Conservation (phyloP, 2,888 invertebrate species). For the Arge pagana region DNA sequence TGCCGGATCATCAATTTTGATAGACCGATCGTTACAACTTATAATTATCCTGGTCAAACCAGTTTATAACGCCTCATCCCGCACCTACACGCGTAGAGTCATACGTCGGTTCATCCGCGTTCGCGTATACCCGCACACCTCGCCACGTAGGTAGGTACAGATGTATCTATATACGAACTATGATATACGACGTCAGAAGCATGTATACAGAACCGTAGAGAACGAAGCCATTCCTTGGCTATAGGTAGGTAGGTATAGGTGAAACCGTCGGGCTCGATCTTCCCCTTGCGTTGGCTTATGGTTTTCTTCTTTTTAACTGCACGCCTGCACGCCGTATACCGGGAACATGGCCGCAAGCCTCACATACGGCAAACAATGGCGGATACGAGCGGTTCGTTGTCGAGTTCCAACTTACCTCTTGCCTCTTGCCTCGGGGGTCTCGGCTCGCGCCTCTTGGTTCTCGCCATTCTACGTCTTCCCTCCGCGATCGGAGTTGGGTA, state of each 20-base stretch:
- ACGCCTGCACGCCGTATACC: conserved; percentile 43
- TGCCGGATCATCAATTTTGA: conserved; percentile 47
- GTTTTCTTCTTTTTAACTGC: conserved; percentile 43
- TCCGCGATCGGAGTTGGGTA: too few species aligned
- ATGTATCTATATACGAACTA: background rate
- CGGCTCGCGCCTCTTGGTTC: too few species aligned
- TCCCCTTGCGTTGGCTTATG: background rate
- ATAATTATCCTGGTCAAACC: conserved; percentile 50
- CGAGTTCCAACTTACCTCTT: too few species aligned
- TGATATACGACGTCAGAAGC: background rate
- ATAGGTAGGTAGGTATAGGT: too few species aligned
- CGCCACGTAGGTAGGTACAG: background rate
- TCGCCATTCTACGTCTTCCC: too few species aligned
- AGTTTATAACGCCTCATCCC: conserved; percentile 28
- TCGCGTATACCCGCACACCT: too few species aligned
- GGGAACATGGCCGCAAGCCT: conserved; percentile 55
- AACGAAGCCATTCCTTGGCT: conserved; percentile 8
- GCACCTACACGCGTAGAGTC: background rate
- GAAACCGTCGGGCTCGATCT: conserved; percentile 4
- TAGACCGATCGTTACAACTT: conserved; percentile 53
- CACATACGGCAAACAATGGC: conserved; percentile 55
- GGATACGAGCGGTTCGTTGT: conserved; percentile 44
- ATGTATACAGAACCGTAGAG: background rate
- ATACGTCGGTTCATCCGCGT: too few species aligned
- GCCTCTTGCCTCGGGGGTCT: too few species aligned